These are phyloP conservation scores for Aelia acuminata DNA, from an alignment of 2,888 invertebrate species.

Conservation along the genomic window DNA sequence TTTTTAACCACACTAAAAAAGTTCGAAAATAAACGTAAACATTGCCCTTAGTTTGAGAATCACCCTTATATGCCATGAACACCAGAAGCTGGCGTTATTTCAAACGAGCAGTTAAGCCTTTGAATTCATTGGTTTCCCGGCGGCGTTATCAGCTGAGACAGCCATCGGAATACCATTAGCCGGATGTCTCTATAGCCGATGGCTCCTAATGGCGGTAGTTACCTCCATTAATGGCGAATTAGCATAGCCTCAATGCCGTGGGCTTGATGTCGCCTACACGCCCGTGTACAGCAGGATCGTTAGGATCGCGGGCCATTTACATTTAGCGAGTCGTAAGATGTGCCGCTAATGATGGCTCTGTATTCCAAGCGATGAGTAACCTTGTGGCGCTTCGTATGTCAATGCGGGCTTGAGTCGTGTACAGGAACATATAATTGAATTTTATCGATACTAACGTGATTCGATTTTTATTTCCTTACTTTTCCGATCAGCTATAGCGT, in stretches of 20 bases:
- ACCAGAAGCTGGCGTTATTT: neutral
- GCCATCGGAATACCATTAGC: constrained; percentile 1
- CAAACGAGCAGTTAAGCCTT: neutral
- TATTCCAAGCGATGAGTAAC: neutral
- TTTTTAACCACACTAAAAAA: no score
- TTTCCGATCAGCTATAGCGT: no score
- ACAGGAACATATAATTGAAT: no score
- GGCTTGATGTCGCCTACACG: neutral
- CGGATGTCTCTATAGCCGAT: constrained; percentile 18
- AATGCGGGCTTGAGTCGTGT: no score
- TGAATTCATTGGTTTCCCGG: neutral
- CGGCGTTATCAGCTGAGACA: neutral
- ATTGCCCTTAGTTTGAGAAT: no score
- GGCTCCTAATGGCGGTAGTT: neutral
- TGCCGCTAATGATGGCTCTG: neutral
- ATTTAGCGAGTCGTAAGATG: constrained; percentile 19
- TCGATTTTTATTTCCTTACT: no score
- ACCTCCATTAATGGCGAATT: constrained; percentile 30
- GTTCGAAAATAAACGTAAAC: no score
- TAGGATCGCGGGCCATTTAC: neutral
- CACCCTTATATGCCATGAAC: neutral
- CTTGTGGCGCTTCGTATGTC: neutral
- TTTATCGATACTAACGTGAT: no score
- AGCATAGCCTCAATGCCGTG: neutral
- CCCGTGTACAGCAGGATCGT: neutral